Conservation (phyloP, 1,140 invertebrate genomes). For the Drosophila sproati region DNA sequence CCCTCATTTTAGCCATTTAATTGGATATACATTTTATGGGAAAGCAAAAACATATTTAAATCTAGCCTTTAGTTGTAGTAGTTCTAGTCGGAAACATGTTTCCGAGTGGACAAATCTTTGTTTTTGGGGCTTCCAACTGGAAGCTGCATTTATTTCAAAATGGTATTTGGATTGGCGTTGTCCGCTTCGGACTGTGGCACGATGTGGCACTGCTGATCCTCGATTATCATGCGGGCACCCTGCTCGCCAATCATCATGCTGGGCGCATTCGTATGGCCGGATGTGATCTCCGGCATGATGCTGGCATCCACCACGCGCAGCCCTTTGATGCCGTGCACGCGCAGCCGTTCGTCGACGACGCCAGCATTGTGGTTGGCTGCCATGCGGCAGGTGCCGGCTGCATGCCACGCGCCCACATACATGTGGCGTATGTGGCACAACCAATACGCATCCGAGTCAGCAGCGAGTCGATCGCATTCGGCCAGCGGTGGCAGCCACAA, state of each 20-base stretch:
- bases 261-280: constrained; percentile 91
- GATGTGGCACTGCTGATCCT: constrained; percentile 67
- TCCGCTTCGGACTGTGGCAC: too few relatives aligned
- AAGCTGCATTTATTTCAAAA: too few relatives aligned
- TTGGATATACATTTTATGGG: too few relatives aligned
- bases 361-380: constrained; percentile 87
- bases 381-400: constrained; percentile 92
- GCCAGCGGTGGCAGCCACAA: constrained; percentile 82
- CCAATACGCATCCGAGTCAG: constrained; percentile 87
- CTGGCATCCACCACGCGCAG: constrained; percentile 92
- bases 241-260: constrained; percentile 92
- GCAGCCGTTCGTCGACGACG: constrained; percentile 88
- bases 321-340: constrained; percentile 87
- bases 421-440: constrained; percentile 87
- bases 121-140: too few relatives aligned
- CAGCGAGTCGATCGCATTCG: constrained; percentile 78
- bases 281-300: constrained; percentile 90
- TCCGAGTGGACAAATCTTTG: too few relatives aligned
- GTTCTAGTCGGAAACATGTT: too few relatives aligned
- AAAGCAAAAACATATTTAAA: too few relatives aligned
- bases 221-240: constrained; percentile 89
- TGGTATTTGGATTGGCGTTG: too few relatives aligned
- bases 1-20: too few relatives aligned
- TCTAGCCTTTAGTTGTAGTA: too few relatives aligned
- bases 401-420: constrained; percentile 88